Conservation (phyloP, 1,140 invertebrate genomes). For the Papilio machaon region DNA sequence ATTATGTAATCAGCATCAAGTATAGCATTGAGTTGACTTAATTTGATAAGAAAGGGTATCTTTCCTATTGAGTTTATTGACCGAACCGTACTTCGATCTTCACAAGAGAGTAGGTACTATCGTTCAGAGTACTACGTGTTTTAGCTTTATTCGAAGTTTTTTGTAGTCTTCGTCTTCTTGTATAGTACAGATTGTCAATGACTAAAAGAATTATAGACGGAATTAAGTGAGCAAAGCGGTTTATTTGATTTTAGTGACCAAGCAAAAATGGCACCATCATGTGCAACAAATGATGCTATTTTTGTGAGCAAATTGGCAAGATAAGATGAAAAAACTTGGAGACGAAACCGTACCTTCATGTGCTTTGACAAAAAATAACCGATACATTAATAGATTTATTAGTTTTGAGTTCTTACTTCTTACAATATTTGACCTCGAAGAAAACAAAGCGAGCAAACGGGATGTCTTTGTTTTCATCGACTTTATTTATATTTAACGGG, state of each 20-base stretch:
- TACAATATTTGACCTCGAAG: slow-evolving; percentile 1
- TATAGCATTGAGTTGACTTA: not conserved
- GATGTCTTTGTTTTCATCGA: not conserved
- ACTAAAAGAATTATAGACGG: too few relatives aligned
- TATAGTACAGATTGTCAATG: too few relatives aligned
- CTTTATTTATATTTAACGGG: slow-evolving; percentile 10
- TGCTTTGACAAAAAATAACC: not conserved
- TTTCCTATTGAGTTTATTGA: not conserved
- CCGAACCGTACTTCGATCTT: not conserved
- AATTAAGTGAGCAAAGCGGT: too few relatives aligned
- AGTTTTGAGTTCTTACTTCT: not conserved
- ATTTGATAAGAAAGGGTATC: not conserved
- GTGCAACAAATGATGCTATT: too few relatives aligned
- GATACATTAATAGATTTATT: not conserved
- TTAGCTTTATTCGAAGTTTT: not conserved
- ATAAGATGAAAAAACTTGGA: too few relatives aligned
- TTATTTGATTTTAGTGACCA: too few relatives aligned
- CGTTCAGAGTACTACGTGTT: not conserved
- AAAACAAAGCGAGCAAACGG: not conserved
- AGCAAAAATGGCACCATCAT: too few relatives aligned
- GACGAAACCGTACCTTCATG: not conserved
- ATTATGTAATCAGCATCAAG: not conserved
- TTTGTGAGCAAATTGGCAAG: too few relatives aligned
- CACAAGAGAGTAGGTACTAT: not conserved
- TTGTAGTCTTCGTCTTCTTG: not conserved